Conservation (phyloP, 2,888 invertebrate genomes). For the Lordiphosa andalusiaca region DNA sequence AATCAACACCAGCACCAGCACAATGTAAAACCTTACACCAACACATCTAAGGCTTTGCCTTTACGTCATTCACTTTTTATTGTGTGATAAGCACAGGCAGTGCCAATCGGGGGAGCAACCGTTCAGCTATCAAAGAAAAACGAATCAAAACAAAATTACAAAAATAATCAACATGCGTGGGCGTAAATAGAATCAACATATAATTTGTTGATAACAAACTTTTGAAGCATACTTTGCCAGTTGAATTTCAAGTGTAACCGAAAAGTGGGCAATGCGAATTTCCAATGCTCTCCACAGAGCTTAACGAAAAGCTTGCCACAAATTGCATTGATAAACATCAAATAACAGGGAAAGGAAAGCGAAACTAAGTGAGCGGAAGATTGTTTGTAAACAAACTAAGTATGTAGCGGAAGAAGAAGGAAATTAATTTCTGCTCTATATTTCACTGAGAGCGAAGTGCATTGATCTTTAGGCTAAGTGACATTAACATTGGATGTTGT, state of each 20-base stretch:
- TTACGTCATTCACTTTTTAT: slow-evolving; percentile 20
- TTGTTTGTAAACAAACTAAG: slow-evolving; percentile 56
- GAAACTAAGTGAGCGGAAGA: slow-evolving; percentile 3
- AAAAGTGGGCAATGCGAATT: slow-evolving; percentile 16
- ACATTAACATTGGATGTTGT: slow-evolving; percentile 50
- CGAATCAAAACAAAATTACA: slow-evolving; percentile 67
- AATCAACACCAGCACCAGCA: slow-evolving; percentile 20
- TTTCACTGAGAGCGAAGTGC: slow-evolving; percentile 33
- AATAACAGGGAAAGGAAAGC: neutral
- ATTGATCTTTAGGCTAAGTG: slow-evolving; percentile 52
- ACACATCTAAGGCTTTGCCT: slow-evolving; percentile 31
- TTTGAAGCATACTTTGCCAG: slow-evolving; percentile 30
- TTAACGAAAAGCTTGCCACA: neutral
- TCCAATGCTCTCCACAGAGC: neutral
- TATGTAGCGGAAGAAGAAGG: slow-evolving; percentile 9
- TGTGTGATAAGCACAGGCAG: slow-evolving; percentile 13
- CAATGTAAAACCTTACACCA: slow-evolving; percentile 30
- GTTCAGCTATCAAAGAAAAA: slow-evolving; percentile 32
- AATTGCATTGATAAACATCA: slow-evolving; percentile 53
- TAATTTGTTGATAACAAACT: slow-evolving; percentile 13
- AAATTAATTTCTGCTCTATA: neutral
- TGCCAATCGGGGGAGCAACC: slow-evolving; percentile 52
- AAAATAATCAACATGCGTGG: slow-evolving; percentile 46
- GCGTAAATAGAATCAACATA: slow-evolving; percentile 16
- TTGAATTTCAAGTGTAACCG: slow-evolving; percentile 12